Conservation (phyloP, 2,113 vertebrate genomes). For the Megaceryle maxima region DNA sequence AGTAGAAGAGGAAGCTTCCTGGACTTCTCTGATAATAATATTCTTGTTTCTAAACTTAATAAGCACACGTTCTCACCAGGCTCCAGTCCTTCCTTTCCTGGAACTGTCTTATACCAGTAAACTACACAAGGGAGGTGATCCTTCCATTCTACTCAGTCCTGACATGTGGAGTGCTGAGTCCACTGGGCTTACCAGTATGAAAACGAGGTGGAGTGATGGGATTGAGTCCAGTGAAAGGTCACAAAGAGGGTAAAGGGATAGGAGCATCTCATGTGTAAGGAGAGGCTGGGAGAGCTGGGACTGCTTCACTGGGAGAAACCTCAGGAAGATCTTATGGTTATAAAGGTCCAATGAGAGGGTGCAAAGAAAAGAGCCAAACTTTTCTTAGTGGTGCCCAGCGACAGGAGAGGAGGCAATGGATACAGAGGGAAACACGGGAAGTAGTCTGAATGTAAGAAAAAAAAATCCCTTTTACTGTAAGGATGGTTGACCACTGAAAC, state of each 20-base stretch:
- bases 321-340: neutral
- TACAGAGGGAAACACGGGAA: too few species aligned
- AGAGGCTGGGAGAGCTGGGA: neutral
- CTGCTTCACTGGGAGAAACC: neutral
- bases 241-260: neutral
- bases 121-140: neutral
- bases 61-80: neutral
- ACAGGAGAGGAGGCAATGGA: neutral
- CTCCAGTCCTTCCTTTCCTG: neutral
- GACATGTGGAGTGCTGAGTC: neutral
- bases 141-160: neutral
- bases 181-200: neutral
- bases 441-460: accelerated
- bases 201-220: neutral
- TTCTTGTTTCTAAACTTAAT: neutral
- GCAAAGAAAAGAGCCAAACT: neutral
- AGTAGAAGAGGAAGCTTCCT: neutral
- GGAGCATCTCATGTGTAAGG: accelerated
- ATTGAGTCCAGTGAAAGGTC: neutral
- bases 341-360: too few species aligned
- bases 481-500: neutral
- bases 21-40: neutral
- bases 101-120: neutral
- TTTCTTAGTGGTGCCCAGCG: too few species aligned
- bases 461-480: neutral